Base-by-base conservation (phyloP, 2,888 invertebrate genomes). In the Coleophora flavipennella region DNA sequence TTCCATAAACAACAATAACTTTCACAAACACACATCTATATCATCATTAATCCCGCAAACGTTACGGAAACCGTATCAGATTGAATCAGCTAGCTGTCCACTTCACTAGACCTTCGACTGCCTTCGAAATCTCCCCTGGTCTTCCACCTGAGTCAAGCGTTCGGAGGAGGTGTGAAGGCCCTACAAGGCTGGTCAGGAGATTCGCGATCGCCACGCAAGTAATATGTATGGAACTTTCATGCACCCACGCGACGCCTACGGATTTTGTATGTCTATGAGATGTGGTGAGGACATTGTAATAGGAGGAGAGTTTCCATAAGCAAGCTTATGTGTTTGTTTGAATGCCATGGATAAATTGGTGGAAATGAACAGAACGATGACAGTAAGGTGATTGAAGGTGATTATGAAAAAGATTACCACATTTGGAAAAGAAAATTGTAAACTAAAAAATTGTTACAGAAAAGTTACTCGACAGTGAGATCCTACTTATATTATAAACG, bases 231-330 rank as follows among this genome's bases (percentile, higher is more conserved):
- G 67, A 70, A 72, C 70, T 78, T 70, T 71, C 71, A 53, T 59
- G 62, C 74, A 61, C 83, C 83, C 71, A 83, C 83, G 75, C 74
- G 47, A 50, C 81, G 67, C 81, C 81, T 62, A 81, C 83, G 60
- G 44, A 36, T 45, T 44, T 50, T 51, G 56, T 57, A 59, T 66
- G 60, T 67, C 67, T 66, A 55, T 53, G 62, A 55, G 50, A 49
- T 59, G 53, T 56, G 67, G 62, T 62, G 50, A 46, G 63, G 44
- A 28, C 50, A 56, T 54, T 48, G 69, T 67, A 33, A 25, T 14
- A n/a, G 31, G 12, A 11, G 25, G 2, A 35, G 34, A 20, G 38
- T n/a, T 13, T 11, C 6, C 20, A 4, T 20, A 6, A 20, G 3
- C 3, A 4, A 20, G 20, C 3, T 3, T 20, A 6, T 4, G 3